These are phyloP conservation scores for Cephalopholis sonnerati DNA, from an alignment of 2,113 vertebrate species.

Conservation along the genomic window DNA sequence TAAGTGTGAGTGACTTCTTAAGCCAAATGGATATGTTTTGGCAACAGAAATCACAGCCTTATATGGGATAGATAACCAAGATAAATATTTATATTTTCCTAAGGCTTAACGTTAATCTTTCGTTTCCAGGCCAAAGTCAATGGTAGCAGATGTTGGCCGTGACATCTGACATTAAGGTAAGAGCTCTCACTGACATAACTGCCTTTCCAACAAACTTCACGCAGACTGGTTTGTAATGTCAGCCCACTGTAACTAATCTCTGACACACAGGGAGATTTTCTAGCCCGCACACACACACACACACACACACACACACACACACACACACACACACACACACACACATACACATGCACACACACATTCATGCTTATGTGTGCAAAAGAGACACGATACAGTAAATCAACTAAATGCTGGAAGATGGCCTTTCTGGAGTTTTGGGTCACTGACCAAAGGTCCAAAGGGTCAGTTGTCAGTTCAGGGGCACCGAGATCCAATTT, in stretches of 20 bases:
- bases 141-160: conserved; percentile 66
- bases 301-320: not conserved
- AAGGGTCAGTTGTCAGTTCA: conserved; percentile 12
- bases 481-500: not conserved
- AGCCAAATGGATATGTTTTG: not conserved
- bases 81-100: conserved; percentile 20
- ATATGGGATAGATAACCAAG: not conserved
- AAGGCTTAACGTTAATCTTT: conserved; percentile 41
- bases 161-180: conserved; percentile 79
- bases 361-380: not conserved
- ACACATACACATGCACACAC: not conserved
- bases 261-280: conserved; percentile 42
- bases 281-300: not conserved
- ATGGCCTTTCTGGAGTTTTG: not conserved
- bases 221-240: conserved; percentile 67
- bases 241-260: conserved; percentile 55
- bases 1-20: not conserved
- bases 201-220: conserved; percentile 22
- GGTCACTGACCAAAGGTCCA: conserved; percentile 6
- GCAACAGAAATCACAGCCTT: conserved; percentile 6
- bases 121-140: conserved; percentile 74
- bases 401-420: conserved; percentile 19
- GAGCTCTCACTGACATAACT: conserved; percentile 25
- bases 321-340: too few species aligned
- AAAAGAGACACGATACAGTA: conserved; percentile 27